Base-by-base conservation (phyloP, 2,888 invertebrate species). In the Ochlodes sylvanus region DNA sequence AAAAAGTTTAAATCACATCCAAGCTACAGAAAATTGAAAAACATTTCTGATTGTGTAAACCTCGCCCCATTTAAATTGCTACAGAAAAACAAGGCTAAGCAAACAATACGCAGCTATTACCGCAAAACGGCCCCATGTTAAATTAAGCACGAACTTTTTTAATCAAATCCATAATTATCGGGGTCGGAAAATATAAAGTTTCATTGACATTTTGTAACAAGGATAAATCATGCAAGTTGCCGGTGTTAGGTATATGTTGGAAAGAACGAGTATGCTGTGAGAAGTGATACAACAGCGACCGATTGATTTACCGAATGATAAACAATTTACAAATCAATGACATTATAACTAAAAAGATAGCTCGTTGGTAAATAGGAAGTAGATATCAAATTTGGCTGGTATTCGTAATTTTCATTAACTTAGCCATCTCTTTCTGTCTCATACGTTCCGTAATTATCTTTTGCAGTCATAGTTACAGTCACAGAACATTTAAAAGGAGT, bases 101-200 rank as follows among this genome's bases (percentile, higher is more conserved):
- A 65, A 66, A 54, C 60, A 66, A 60, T 54, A 60, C 60, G 47
- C 57, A 60, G 41, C 60, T 52, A 54, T 66, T 44, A 66, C 42
- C 52, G 58, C 54, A 67, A 61, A 67, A 38, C 21, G 34, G 38
- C 27, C 44, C 19, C 21, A 55, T 15, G 52, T 67, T 55, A 67
- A 67, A 67, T 55, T 61, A 47, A 52, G 32, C 32, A 42, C 14
- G 9, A 67, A 67, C 60, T 67, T 67, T 66, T 66, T 66, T 66
- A 66, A 66, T 66, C 56, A 60, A 60, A 66, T 44, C 42, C 60
- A 21, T 61, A 67, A 67, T 42, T 1, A 34, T 34, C 15, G 63
- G 17, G 44, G 32, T 15, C 17, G 54, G 15, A 56, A 56, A 63
- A 55, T 42, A 42, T 27, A 56, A 56, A 56, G 32, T 56, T 56